Base-by-base conservation (phyloP, 2,113 vertebrate species). In the Micronisus gabar region DNA sequence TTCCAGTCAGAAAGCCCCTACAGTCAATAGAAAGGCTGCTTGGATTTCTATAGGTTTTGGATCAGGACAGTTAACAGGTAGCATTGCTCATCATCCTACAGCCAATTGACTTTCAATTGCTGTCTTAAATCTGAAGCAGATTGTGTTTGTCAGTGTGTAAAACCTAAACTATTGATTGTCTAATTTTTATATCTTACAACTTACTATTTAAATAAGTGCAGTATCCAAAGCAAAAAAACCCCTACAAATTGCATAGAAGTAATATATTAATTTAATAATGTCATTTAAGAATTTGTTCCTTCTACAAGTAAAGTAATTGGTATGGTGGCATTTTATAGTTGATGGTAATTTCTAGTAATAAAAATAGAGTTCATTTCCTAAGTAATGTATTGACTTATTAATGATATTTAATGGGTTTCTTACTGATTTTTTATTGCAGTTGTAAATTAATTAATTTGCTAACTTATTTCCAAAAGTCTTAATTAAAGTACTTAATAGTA, bases 311-410 rank as follows among this genome's bases (percentile, higher is more conserved):
- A 74, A 95, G 76, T 98, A 98, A 98, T 98, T 98, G 96, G 93
- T 95, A 82, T 32, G 93, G 92, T 93, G 91, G 93, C 97, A 95
- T 97, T 98, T 98, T 94, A 95, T 97, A 98, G 97, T 95, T 93
- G 95, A 97, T 95, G 67, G 93, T 96, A 95, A 97, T 98, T 98
- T 97, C 96, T 98, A 95, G 95, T 97, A 97, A 97, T 98, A 98
- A 98, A 97, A 98, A 96, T 80, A 97, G 95, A 97, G 96, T 98
- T 97, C 55, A 96, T 97, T 95, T 96, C 96, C 91, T 98, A 95
- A 98, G 97, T 97, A 98, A 97, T 97, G 93, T 98, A 98, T 98
- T 97, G 98, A 98, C 96, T 98, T 98, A 98, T 98, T 98, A 98
- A 98, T 98, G 93, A 96, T 92, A 95, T 95, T 98, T 98, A 98